Conservation (phyloP, 2,797 vertebrate genomes). For the Champsocephalus gunnari region DNA sequence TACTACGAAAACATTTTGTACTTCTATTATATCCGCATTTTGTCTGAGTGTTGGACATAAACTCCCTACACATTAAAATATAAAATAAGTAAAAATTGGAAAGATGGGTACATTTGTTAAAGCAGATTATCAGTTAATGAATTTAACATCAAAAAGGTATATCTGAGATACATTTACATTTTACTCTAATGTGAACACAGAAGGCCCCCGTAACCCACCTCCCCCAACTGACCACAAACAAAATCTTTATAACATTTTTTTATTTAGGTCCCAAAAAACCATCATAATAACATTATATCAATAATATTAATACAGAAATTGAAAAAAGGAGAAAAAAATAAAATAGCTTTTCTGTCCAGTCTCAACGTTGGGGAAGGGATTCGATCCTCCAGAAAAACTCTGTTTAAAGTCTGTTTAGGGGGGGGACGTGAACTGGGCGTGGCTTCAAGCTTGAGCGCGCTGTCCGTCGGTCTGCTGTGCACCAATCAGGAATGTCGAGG, state of each 20-base stretch:
- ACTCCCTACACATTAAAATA: too few relatives aligned
- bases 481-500: slow-evolving; percentile 87
- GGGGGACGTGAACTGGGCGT: slow-evolving; percentile 58
- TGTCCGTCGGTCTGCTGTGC: slow-evolving; percentile 80
- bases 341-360: slow-evolving; percentile 84
- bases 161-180: neutral
- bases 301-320: slow-evolving; percentile 89
- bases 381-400: slow-evolving; percentile 76
- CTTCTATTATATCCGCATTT: too few relatives aligned
- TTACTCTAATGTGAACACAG: neutral
- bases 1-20: too few relatives aligned
- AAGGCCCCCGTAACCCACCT: neutral
- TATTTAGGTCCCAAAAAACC: slow-evolving; percentile 88
- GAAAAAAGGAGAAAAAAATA: slow-evolving; percentile 78
- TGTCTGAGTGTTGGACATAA: too few relatives aligned
- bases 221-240: slow-evolving; percentile 14
- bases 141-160: too few relatives aligned
- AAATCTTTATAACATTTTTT: slow-evolving; percentile 77
- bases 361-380: slow-evolving; percentile 64
- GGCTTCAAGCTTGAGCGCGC: slow-evolving; percentile 80
- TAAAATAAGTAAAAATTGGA: too few relatives aligned
- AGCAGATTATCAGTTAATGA: too few relatives aligned
- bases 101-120: too few relatives aligned
- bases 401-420: slow-evolving; percentile 74
- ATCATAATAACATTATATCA: slow-evolving; percentile 90